Conservation (phyloP, 2,797 vertebrate species). For the Periparus ater region DNA sequence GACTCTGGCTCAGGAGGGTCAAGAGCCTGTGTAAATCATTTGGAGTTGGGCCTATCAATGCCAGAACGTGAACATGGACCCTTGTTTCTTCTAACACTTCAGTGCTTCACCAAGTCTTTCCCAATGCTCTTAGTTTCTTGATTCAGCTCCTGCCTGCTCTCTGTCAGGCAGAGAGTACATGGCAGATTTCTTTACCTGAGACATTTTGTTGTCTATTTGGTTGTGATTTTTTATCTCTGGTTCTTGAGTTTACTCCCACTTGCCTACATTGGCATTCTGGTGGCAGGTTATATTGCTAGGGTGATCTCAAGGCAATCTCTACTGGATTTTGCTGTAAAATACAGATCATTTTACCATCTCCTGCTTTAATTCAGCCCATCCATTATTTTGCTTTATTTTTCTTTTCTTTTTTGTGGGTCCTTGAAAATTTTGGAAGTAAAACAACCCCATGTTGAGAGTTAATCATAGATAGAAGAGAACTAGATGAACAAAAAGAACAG, state of each 20-base stretch:
- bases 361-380: not conserved
- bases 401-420: not conserved
- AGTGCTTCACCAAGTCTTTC: not conserved
- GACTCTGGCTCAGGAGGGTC: not conserved
- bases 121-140: not conserved
- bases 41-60: not conserved
- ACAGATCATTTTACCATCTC: not conserved
- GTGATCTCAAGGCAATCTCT: not conserved
- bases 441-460: not conserved
- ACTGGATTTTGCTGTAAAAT: not conserved
- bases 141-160: not conserved
- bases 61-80: not conserved
- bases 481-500: not conserved
- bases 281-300: not conserved
- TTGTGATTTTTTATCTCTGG: not conserved
- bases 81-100: not conserved
- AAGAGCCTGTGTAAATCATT: not conserved
- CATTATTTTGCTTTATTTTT: not conserved
- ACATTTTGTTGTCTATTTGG: not conserved
- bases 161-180: not conserved
- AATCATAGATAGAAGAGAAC: not conserved
- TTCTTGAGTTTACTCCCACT: not conserved
- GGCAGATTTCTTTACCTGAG: not conserved
- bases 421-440: not conserved
- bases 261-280: not conserved